Conservation (phyloP, 1,140 invertebrate species). For the Calephelis virginiensis region DNA sequence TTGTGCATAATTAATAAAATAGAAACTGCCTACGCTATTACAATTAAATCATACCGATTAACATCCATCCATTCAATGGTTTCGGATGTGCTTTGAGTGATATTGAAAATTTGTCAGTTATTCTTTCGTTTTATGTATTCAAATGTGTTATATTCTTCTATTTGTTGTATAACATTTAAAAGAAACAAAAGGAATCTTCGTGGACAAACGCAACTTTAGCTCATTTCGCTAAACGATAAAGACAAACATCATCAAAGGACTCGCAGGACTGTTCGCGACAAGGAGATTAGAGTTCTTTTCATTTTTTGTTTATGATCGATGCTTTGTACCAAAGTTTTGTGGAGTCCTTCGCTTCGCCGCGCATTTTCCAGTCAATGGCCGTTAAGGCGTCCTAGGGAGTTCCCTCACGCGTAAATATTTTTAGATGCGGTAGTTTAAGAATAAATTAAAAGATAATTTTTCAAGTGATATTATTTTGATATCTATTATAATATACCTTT, state of each 20-base stretch:
- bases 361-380: conserved; percentile 50
- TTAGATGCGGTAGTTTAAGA: conserved; percentile 32
- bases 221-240: conserved; percentile 36
- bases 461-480: background rate
- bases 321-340: conserved; percentile 55
- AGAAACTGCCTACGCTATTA: too few species aligned
- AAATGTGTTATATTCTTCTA: too few species aligned
- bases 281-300: conserved; percentile 54
- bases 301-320: conserved; percentile 59
- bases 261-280: conserved; percentile 37
- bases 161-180: background rate
- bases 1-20: too few species aligned
- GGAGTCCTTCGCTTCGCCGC: conserved; percentile 39
- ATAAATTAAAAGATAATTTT: background rate
- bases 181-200: conserved; percentile 6
- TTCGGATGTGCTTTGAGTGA: too few species aligned
- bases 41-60: too few species aligned
- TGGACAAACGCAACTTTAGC: background rate
- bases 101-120: too few species aligned
- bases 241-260: conserved; percentile 49
- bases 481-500: background rate
- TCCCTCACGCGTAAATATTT: conserved; percentile 18
- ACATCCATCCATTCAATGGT: too few species aligned
- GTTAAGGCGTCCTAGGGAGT: conserved; percentile 29
- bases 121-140: too few species aligned